Conservation (phyloP, 2,113 vertebrate genomes). For the Lonchura striata region DNA sequence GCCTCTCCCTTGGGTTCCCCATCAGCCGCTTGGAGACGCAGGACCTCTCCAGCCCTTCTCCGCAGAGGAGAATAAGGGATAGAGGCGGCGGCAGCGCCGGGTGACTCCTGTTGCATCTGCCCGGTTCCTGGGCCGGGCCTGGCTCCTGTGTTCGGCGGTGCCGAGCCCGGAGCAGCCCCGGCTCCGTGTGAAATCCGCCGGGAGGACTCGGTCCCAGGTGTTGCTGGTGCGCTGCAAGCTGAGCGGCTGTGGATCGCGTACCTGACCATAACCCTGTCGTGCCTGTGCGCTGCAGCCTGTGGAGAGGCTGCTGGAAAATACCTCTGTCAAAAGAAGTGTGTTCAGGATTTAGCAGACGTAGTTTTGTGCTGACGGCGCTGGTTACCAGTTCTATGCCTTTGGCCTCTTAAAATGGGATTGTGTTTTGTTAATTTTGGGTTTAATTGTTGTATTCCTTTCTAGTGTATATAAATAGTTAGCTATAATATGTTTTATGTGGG, state of each 20-base stretch:
- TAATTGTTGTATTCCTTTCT: background rate
- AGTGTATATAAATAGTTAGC: background rate
- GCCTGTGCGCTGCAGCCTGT: rapidly evolving
- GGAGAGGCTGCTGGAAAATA: background rate
- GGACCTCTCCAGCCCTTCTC: background rate
- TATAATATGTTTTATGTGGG: background rate
- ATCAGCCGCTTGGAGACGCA: background rate
- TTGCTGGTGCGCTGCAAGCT: background rate
- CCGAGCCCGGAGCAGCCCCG: background rate
- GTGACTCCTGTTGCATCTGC: background rate
- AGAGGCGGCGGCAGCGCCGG: background rate
- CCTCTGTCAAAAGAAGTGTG: background rate
- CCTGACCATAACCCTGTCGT: rapidly evolving
- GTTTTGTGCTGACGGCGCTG: background rate
- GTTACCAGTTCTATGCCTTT: background rate
- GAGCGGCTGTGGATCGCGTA: rapidly evolving
- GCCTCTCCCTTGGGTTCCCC: background rate
- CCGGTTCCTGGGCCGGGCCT: background rate
- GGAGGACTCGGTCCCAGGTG: background rate
- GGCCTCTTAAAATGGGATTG: background rate
- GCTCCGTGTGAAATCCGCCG: rapidly evolving
- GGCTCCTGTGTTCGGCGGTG: background rate
- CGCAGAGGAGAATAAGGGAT: background rate
- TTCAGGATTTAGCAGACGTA: background rate
- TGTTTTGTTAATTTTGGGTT: background rate